phyloP scores from a whole-genome alignment of 2,113 vertebrate species.

The Myodes glareolus region DNA sequence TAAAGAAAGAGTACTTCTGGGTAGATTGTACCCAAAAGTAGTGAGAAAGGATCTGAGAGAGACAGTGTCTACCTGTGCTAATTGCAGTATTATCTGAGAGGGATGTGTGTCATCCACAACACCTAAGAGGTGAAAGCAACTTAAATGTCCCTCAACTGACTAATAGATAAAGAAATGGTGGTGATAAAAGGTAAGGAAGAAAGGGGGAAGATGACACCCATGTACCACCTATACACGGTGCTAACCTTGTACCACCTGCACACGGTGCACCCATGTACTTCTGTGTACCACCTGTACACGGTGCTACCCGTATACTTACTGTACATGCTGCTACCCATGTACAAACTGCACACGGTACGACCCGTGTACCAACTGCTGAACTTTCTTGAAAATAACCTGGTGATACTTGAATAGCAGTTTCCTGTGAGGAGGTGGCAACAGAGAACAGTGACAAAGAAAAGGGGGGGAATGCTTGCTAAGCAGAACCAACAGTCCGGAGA shows the following conservation, averaged over 20 bases:
- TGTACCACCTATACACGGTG: not conserved
- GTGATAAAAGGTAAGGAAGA: not conserved
- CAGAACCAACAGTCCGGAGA: too few relatives aligned
- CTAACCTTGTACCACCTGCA: too few relatives aligned
- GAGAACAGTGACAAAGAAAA: not conserved
- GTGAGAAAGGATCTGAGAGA: not conserved
- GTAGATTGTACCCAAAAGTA: not conserved
- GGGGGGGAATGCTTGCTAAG: not conserved
- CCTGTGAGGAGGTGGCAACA: not conserved
- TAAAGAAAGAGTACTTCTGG: not conserved
- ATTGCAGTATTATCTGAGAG: not conserved
- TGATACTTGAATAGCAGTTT: not conserved
- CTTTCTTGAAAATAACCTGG: not conserved
- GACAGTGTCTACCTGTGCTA: not conserved
- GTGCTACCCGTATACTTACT: not conserved
- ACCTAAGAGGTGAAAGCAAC: not conserved
- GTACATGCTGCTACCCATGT: too few relatives aligned
- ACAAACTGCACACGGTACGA: too few relatives aligned
- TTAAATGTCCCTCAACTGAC: not conserved
- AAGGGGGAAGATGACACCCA: not conserved
- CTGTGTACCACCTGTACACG: too few relatives aligned
- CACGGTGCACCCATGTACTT: too few relatives aligned
- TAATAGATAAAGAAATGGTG: not conserved
- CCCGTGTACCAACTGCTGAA: not conserved
- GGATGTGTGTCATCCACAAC: too few relatives aligned